Conservation (phyloP, 2,888 invertebrate genomes). For the Beris morrisii region DNA sequence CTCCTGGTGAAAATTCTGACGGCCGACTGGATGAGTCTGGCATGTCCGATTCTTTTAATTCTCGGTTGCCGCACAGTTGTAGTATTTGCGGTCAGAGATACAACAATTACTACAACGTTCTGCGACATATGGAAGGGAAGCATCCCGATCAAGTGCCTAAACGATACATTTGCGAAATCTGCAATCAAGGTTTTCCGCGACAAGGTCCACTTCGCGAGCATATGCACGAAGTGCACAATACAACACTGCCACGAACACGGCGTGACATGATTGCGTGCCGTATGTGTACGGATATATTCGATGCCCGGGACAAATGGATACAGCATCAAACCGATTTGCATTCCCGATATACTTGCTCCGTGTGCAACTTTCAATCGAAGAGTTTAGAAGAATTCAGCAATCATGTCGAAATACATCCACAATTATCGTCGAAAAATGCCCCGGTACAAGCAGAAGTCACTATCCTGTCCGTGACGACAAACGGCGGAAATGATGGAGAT, state of each 20-base stretch:
- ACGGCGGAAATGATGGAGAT: conserved; percentile 38
- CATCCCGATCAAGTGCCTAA: conserved; percentile 56
- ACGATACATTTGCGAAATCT: conserved; percentile 55
- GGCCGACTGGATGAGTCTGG: conserved; percentile 26
- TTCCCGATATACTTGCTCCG: conserved; percentile 38
- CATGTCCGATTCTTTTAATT: conserved; percentile 10
- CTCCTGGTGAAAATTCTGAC: conserved; percentile 37
- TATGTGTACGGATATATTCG: conserved; percentile 36
- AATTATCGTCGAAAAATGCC: conserved; percentile 5
- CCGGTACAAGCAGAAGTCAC: neutral
- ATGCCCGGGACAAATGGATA: conserved; percentile 39
- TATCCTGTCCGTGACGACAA: conserved; percentile 14
- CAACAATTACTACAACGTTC: conserved; percentile 56
- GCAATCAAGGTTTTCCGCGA: conserved; percentile 54
- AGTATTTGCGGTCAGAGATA: conserved; percentile 56
- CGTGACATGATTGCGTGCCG: conserved; percentile 41
- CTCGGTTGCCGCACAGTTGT: conserved; percentile 51
- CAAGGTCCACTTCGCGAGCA: conserved; percentile 55
- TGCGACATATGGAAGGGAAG: conserved; percentile 57
- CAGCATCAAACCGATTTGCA: conserved; percentile 39
- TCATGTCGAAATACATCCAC: conserved; percentile 39
- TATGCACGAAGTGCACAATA: conserved; percentile 53
- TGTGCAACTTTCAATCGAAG: conserved; percentile 39
- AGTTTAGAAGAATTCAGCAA: conserved; percentile 38
- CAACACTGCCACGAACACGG: conserved; percentile 40